phyloP scores from a whole-genome alignment of 2,797 vertebrate species.

The Presbytis comata region DNA sequence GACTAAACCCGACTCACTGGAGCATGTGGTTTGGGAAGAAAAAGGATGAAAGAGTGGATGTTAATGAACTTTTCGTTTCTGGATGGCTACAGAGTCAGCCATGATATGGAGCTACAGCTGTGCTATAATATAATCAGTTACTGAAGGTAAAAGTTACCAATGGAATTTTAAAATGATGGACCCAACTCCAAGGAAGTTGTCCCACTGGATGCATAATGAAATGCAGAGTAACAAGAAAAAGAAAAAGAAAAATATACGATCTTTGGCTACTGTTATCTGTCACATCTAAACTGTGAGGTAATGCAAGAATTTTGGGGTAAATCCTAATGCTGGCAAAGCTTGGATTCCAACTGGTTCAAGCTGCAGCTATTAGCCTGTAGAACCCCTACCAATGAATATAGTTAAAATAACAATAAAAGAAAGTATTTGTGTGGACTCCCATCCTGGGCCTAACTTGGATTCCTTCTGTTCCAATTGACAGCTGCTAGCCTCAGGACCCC shows the following conservation, averaged over 20 bases:
- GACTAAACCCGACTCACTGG: neutral
- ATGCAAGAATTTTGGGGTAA: neutral
- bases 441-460: neutral
- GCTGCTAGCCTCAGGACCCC: neutral
- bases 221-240: neutral
- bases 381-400: neutral
- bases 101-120: neutral
- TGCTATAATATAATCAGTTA: neutral
- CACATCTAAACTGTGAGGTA: neutral
- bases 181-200: neutral
- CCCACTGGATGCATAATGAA: neutral
- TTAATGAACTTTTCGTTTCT: neutral
- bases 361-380: neutral
- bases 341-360: neutral
- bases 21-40: no score
- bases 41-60: neutral
- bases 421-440: neutral
- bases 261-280: neutral
- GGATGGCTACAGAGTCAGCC: neutral
- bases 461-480: neutral
- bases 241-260: neutral
- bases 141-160: neutral
- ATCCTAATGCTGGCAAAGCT: neutral
- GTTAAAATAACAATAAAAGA: neutral
- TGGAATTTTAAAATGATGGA: neutral